Evolutionary conservation across 2,888 invertebrate species (phyloP).

Genomic region (Oligia fasciuncula): DNA sequence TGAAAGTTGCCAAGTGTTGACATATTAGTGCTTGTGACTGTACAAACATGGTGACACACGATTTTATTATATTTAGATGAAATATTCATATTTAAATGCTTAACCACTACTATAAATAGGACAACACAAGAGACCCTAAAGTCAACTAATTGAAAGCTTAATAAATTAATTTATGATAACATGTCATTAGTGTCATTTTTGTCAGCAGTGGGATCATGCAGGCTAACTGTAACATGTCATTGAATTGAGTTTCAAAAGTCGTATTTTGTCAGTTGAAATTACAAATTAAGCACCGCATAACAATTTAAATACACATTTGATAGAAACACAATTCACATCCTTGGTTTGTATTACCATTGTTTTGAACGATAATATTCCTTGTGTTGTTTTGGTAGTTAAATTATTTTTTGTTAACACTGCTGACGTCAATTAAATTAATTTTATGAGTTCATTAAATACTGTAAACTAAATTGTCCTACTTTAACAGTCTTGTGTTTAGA

Average conservation of each 20-base stretch:
- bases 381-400: not conserved
- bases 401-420: not conserved
- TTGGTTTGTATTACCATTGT: not conserved
- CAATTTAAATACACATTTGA: not conserved
- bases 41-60: not conserved
- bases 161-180: conserved; percentile 1
- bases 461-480: not conserved
- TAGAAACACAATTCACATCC: conserved; percentile 2
- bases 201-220: no score
- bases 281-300: not conserved
- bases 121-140: not conserved
- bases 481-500: not conserved
- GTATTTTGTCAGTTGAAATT: not conserved
- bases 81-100: not conserved
- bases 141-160: not conserved
- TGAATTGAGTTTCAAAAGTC: not conserved
- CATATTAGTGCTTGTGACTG: no score
- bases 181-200: no score
- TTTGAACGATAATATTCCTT: not conserved
- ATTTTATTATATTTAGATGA: not conserved
- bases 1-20: no score
- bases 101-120: not conserved
- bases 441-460: not conserved
- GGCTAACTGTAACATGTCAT: not conserved
- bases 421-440: conserved; percentile 14